Evolutionary conservation across 2,113 vertebrate species (phyloP).

Genomic region (Xenus cinereus): DNA sequence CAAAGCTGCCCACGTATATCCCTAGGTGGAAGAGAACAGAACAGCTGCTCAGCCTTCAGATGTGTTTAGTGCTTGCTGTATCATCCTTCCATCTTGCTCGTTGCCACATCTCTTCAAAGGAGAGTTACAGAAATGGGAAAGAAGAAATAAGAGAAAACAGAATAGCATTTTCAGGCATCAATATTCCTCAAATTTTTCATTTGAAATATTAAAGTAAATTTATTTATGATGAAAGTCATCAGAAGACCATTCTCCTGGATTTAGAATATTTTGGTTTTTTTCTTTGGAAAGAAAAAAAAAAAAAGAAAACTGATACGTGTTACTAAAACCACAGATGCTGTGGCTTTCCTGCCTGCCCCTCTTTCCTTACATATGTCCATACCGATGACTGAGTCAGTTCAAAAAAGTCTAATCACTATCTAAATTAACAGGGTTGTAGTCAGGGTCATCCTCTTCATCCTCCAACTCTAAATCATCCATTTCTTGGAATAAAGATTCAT

Average conservation of each 20-base stretch:
- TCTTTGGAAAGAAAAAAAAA: slow-evolving; percentile 12
- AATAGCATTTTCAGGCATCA: neutral
- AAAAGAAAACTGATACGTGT: slow-evolving; percentile 35
- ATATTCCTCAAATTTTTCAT: slow-evolving; percentile 14
- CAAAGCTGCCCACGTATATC: neutral
- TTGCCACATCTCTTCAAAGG: neutral
- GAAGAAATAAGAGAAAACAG: neutral
- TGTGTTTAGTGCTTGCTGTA: neutral
- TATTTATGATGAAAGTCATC: slow-evolving; percentile 73
- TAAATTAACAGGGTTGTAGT: slow-evolving; percentile 87
- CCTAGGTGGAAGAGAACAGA: neutral
- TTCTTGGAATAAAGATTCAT: slow-evolving; percentile 97
- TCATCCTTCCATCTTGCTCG: neutral
- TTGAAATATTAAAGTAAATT: slow-evolving; percentile 70
- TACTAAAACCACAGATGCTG: slow-evolving; percentile 79
- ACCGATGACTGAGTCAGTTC: neutral
- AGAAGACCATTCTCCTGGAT: slow-evolving; percentile 77
- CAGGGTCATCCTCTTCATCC: slow-evolving; percentile 91
- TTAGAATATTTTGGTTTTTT: slow-evolving; percentile 57
- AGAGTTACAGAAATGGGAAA: neutral
- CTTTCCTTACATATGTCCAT: slow-evolving; percentile 17
- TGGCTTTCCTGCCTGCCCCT: slow-evolving; percentile 48
- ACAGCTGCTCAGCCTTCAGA: neutral
- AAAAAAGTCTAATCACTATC: slow-evolving; percentile 84
- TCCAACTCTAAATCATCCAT: slow-evolving; percentile 95